A percentile compares a stretch with the other conserved stretches of the same genome.
Evolutionary conservation across 2,888 invertebrate genomes (phyloP).

Genomic region (Thereva unica): DNA sequence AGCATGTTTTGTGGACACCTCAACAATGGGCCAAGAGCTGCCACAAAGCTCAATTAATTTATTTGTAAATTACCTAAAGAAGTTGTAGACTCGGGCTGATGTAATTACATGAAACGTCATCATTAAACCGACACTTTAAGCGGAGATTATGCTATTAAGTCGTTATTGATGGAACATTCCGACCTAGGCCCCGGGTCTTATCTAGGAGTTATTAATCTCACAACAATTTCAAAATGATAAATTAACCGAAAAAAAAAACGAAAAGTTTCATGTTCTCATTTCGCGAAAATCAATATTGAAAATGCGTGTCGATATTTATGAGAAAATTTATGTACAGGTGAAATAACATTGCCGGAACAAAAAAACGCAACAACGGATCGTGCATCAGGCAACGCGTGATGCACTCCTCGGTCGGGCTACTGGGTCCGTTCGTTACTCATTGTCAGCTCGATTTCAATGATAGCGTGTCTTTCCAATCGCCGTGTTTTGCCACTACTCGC

Average conservation of each 20-base stretch:
- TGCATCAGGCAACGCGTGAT: conserved; percentile 18
- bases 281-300: conserved; percentile 3
- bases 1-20: conserved; percentile 3
- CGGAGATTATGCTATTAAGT: too few relatives aligned
- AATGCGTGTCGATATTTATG: conserved; percentile 7
- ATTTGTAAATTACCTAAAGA: not conserved
- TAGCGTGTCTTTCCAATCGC: conserved; percentile 27
- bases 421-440: not conserved
- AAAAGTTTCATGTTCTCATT: too few relatives aligned
- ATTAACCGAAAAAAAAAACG: too few relatives aligned
- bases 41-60: conserved; percentile 14
- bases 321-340: conserved; percentile 22
- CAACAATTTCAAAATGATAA: too few relatives aligned
- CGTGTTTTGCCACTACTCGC: conserved; percentile 17
- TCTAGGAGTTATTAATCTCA: too few relatives aligned
- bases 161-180: too few relatives aligned
- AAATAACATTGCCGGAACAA: not conserved
- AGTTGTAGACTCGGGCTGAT: too few relatives aligned
- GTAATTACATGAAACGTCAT: too few relatives aligned
- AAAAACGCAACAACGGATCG: conserved; percentile 22
- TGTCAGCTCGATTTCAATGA: conserved; percentile 16
- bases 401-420: too few relatives aligned
- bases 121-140: too few relatives aligned
- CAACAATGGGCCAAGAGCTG: not conserved
- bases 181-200: too few relatives aligned